Evolutionary conservation across 2,888 invertebrate species (phyloP), one percentile per base, ranked within the genome.

Genomic region (Geophilus truncorum): DNA sequence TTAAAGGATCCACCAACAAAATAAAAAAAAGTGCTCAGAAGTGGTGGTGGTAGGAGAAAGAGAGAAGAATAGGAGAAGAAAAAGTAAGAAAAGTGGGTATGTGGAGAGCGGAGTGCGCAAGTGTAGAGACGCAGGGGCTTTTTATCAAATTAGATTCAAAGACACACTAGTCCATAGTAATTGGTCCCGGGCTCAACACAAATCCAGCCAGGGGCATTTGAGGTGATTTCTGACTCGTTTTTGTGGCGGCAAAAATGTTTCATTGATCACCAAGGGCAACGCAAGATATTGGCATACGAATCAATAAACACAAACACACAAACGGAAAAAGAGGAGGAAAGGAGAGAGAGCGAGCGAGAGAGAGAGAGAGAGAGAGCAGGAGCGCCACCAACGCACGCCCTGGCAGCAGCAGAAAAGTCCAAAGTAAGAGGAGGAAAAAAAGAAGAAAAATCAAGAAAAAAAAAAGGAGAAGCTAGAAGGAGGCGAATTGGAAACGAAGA

Each of bases 71-170:
- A 9, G 10, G 18, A n/a, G 76, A 32, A 30, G 18, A 75, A 36
- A 36, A 77, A 36, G 36, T 77, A 36, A 77, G 77, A 77, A 34
- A 23, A 77, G 77, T 36, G 21, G 77, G 70, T 21, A 51, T 51
- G 51, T 51, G 51, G 51, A 51, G 51, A 18, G 51, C 32, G 32
- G n/a, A 32, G 32, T 32, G 18, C n/a, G 70, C 25, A 28, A 23
- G 51, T 51, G 51, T 18, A 70, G 28, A 23, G 25, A 10, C 25
- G n/a, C n/a, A n/a, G 28, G 28, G 70, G 28, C 25, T 28, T 70
- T 70, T 70, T 70, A 70, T 70, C 70, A 70, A 70, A 70, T 70
- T 70, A 70, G 70, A 70, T 70, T 70, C 70, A 70, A 70, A 70
- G 70, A 70, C 70, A 70, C 70, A 70, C 28, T 10, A 70, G 70